These are phyloP conservation scores for Glossosoma conforme DNA, from an alignment of 1,140 invertebrate genomes.

Conservation along the genomic window DNA sequence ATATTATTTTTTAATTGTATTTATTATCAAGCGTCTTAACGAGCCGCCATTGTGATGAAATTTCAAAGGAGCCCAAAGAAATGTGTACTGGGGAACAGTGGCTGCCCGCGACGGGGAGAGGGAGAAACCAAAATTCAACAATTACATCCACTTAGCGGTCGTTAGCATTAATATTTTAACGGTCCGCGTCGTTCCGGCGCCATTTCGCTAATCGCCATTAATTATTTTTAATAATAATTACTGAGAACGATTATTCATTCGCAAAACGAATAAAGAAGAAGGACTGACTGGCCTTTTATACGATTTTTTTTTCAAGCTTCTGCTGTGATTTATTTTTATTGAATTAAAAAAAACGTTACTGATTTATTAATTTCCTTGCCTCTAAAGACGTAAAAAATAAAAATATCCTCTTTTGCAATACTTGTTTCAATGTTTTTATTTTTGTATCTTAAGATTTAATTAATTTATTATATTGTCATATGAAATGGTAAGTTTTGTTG, in stretches of 20 bases:
- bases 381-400: too few species aligned
- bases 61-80: not conserved
- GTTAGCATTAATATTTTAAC: conserved; percentile 25
- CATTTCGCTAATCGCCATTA: conserved; percentile 17
- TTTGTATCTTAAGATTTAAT: too few species aligned
- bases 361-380: too few species aligned
- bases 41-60: not conserved
- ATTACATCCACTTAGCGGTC: conserved; percentile 25
- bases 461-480: too few species aligned
- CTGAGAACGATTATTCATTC: conserved; percentile 6
- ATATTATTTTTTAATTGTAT: not conserved
- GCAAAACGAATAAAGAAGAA: not conserved
- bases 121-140: conserved; percentile 20
- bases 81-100: not conserved
- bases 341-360: too few species aligned
- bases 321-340: too few species aligned
- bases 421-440: too few species aligned
- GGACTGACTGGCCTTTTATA: not conserved
- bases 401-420: too few species aligned
- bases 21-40: not conserved
- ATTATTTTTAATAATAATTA: conserved; percentile 22
- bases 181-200: conserved; percentile 19
- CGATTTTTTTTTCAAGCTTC: too few species aligned
- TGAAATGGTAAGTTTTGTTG: too few species aligned
- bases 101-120: not conserved